Conservation (phyloP, 92 coral and sea anemone species). For the Bergia sp. region DNA sequence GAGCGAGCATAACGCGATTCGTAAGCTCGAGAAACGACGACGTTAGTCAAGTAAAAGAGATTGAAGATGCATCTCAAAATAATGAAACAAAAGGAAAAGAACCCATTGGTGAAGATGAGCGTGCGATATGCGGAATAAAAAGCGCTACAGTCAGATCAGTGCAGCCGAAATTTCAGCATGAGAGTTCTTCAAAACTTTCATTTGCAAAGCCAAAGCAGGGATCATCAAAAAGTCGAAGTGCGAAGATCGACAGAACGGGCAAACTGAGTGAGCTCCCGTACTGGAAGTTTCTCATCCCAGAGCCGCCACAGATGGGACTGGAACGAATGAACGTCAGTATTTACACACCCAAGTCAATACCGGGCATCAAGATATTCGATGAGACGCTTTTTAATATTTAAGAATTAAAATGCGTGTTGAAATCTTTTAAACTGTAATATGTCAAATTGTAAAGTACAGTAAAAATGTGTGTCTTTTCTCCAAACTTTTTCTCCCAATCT, state of each 20-base stretch:
- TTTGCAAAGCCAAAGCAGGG: not conserved
- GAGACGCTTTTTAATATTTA: conserved; percentile 89
- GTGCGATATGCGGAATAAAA: not conserved
- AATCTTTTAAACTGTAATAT: too few relatives aligned
- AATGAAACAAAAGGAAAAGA: not conserved
- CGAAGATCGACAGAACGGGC: conserved; percentile 69
- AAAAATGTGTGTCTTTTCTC: too few relatives aligned
- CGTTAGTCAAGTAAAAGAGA: not conserved
- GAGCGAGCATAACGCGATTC: not conserved
- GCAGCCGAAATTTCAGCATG: not conserved
- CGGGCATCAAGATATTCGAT: conserved; percentile 95
- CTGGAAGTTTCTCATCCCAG: conserved; percentile 91
- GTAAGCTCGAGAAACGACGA: not conserved
- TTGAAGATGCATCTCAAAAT: too few relatives aligned
- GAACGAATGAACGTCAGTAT: conserved; percentile 95
- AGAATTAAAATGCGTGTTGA: not conserved
- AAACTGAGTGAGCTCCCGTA: conserved; percentile 75
- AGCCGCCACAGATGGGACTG: conserved; percentile 90
- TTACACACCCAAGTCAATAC: conserved; percentile 90
- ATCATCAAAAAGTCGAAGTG: conserved; percentile 1
- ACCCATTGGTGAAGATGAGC: not conserved
- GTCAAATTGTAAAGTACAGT: too few relatives aligned
- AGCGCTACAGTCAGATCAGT: not conserved
- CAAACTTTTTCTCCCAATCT: too few relatives aligned
- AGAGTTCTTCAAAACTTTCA: not conserved